These are phyloP conservation scores for Plebejus anna DNA, from an alignment of 2,888 invertebrate genomes.

Conservation along the genomic window DNA sequence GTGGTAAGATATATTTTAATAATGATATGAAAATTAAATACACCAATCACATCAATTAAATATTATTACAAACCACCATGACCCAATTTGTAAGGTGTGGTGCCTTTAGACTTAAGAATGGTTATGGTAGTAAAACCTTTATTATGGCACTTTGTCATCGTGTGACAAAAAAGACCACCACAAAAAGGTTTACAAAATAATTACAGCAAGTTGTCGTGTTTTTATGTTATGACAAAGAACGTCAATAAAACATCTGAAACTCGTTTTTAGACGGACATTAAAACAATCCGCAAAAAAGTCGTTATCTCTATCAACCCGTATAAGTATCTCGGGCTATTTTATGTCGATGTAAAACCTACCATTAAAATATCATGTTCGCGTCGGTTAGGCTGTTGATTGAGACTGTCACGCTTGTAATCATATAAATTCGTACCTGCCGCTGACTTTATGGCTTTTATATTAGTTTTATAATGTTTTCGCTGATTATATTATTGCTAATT, in stretches of 20 bases:
- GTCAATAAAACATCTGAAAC: not conserved
- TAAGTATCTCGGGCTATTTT: conserved; percentile 40
- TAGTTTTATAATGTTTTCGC: conserved; percentile 19
- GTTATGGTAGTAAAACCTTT: no score
- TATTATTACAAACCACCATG: no score
- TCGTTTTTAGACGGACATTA: conserved; percentile 3
- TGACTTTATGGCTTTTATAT: conserved; percentile 29
- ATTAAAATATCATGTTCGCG: conserved; percentile 65
- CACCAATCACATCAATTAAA: no score
- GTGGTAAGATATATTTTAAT: no score
- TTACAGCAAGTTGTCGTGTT: not conserved
- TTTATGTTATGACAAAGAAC: conserved; percentile 6
- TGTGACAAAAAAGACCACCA: not conserved
- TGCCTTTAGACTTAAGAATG: no score
- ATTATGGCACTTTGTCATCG: not conserved
- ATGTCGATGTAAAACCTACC: conserved; percentile 57
- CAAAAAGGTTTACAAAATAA: not conserved
- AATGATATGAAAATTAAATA: no score
- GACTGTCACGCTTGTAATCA: conserved; percentile 45
- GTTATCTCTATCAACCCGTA: not conserved
- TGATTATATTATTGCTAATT: conserved; percentile 16
- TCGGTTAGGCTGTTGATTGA: conserved; percentile 71
- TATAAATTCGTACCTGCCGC: conserved; percentile 42
- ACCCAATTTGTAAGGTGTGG: no score
- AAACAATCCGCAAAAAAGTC: conserved; percentile 11